Percentiles rank a stretch among this genome's conserved stretches.
phyloP scores from a whole-genome alignment of 2,797 vertebrate genomes.

The Siniperca obscura region DNA sequence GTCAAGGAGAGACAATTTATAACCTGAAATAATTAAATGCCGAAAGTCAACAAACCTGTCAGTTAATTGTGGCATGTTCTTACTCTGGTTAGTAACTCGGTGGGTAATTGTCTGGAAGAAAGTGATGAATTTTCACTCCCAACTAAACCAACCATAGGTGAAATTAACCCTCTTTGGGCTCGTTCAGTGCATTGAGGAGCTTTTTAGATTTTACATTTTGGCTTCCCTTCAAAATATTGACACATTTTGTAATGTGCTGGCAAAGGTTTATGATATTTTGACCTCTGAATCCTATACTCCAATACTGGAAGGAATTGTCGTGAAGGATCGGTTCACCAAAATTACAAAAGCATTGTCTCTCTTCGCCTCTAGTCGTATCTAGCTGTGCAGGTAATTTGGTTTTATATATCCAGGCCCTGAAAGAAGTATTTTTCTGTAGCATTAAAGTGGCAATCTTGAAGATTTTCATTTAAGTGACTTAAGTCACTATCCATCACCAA shows the following conservation, averaged over 20 bases:
- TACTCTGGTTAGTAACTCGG: not conserved
- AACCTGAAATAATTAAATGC: not conserved
- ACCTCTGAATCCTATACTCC: not conserved
- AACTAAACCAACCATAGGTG: not conserved
- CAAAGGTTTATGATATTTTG: not conserved
- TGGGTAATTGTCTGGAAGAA: not conserved
- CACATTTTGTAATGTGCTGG: not conserved
- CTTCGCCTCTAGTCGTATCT: not conserved
- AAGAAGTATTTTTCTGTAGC: too few relatives aligned
- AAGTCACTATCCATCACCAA: too few relatives aligned
- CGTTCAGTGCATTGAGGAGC: too few relatives aligned
- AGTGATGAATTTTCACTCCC: not conserved
- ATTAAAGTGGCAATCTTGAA: too few relatives aligned
- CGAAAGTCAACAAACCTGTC: not conserved
- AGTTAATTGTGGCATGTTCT: not conserved
- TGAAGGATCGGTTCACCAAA: not conserved
- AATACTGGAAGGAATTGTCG: not conserved
- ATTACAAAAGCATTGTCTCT: not conserved
- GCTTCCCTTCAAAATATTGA: not conserved
- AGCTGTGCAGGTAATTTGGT: not conserved
- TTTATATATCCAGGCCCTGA: not conserved
- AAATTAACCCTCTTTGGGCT: not conserved
- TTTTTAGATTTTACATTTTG: constrained; percentile 12
- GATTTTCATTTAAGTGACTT: too few relatives aligned
- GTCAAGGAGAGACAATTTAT: not conserved